phyloP scores from a whole-genome alignment of 37 sponge, comb jelly and placozoan species.

The Tethya wilhelma region DNA sequence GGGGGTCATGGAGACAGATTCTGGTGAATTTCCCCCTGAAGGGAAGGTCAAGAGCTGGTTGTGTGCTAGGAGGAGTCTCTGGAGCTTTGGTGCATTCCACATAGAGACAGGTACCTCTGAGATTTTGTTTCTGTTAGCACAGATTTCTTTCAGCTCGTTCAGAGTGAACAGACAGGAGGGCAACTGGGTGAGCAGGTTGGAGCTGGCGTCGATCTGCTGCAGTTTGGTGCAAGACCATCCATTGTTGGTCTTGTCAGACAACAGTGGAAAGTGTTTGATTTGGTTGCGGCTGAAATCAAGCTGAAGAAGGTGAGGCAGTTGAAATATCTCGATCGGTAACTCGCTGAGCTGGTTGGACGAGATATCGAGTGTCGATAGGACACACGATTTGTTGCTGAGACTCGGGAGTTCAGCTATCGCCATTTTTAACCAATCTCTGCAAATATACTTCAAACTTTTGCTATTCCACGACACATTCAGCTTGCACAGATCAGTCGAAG shows the following conservation, averaged over 20 bases:
- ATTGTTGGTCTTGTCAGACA: neutral
- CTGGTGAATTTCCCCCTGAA: neutral
- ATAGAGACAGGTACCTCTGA: slow-evolving; percentile 48
- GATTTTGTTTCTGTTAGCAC: slow-evolving; percentile 63
- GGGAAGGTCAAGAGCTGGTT: slow-evolving; percentile 66
- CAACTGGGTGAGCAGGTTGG: slow-evolving; percentile 55
- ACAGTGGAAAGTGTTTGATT: slow-evolving; percentile 37
- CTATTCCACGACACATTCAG: slow-evolving; percentile 47
- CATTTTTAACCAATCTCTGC: slow-evolving; percentile 54
- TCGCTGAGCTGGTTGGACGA: slow-evolving; percentile 65
- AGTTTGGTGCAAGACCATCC: slow-evolving; percentile 76
- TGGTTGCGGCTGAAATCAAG: slow-evolving; percentile 76
- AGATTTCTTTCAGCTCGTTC: slow-evolving; percentile 58
- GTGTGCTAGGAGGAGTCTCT: slow-evolving; percentile 40
- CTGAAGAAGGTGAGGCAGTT: slow-evolving; percentile 45
- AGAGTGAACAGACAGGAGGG: slow-evolving; percentile 68
- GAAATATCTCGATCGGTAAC: slow-evolving; percentile 76
- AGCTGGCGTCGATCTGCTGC: slow-evolving; percentile 32
- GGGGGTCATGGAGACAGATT: neutral
- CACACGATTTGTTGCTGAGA: slow-evolving; percentile 11
- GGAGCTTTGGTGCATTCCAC: slow-evolving; percentile 71
- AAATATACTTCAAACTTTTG: slow-evolving; percentile 50
- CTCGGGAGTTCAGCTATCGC: slow-evolving; percentile 35
- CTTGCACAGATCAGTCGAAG: neutral
- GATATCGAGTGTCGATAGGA: slow-evolving; percentile 66